phyloP scores from a whole-genome alignment of 2,888 invertebrate species.

The Lomographa bimaculata region DNA sequence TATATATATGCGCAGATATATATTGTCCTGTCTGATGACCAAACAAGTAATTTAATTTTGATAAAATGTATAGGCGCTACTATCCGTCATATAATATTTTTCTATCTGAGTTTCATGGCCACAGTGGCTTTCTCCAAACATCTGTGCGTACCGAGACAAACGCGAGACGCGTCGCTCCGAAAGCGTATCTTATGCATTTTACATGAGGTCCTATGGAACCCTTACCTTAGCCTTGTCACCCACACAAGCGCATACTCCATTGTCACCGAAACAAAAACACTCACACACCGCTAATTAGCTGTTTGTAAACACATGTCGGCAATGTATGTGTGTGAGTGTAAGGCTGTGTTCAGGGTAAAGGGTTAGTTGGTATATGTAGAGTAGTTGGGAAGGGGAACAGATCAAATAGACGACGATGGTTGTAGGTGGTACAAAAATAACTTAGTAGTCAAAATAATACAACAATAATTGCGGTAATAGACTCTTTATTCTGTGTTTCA shows the following conservation, averaged over 20 bases:
- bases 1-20: no score
- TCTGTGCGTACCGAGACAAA: conserved; percentile 70
- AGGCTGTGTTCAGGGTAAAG: conserved; percentile 35
- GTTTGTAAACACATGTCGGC: conserved; percentile 68
- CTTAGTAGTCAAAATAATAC: no score
- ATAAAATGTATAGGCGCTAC: no score
- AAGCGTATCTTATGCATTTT: conserved; percentile 86
- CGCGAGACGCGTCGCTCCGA: conserved; percentile 61
- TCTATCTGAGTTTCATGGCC: conserved; percentile 56
- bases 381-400: no score
- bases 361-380: conserved; percentile 2
- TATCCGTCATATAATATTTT: no score
- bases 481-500: no score
- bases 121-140: conserved; percentile 67
- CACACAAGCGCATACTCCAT: conserved; percentile 45
- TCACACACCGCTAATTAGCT: conserved; percentile 71
- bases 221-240: conserved; percentile 38
- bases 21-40: no score
- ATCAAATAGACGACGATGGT: no score
- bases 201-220: conserved; percentile 73
- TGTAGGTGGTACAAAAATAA: no score
- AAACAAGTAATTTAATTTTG: no score
- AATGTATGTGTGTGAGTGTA: conserved; percentile 42
- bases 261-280: conserved; percentile 54
- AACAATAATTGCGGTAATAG: no score